Conservation (phyloP, 2,888 invertebrate species). For the Dolomedes plantarius region DNA sequence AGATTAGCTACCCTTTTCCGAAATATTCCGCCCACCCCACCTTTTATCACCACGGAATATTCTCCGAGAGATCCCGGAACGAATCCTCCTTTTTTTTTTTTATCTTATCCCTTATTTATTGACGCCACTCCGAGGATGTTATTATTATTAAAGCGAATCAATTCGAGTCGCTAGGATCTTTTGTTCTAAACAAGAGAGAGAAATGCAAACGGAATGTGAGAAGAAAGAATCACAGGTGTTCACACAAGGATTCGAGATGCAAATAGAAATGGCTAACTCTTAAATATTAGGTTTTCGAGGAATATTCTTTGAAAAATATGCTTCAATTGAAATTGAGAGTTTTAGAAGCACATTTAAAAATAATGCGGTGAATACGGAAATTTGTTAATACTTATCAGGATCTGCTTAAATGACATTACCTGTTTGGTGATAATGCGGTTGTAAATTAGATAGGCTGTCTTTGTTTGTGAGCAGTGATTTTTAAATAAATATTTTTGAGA, state of each 20-base stretch:
- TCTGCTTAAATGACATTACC: not conserved
- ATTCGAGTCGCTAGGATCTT: slow-evolving; percentile 17
- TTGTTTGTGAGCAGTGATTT: no score
- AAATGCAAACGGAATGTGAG: not conserved
- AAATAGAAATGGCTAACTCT: not conserved
- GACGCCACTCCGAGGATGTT: slow-evolving; percentile 11
- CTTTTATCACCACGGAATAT: slow-evolving; percentile 15
- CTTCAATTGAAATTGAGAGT: not conserved
- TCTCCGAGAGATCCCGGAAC: slow-evolving; percentile 3
- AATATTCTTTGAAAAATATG: not conserved
- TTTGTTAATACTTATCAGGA: not conserved
- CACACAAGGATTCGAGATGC: not conserved
- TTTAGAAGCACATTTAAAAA: no score
- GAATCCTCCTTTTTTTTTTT: slow-evolving; percentile 3
- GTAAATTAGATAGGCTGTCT: no score
- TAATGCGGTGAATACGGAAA: no score
- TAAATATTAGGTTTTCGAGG: not conserved
- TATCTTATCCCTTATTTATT: slow-evolving; percentile 6
- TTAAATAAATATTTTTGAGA: no score
- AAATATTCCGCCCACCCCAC: not conserved
- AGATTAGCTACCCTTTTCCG: slow-evolving; percentile 48
- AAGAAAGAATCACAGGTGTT: slow-evolving; percentile 8
- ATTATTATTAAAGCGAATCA: slow-evolving; percentile 37
- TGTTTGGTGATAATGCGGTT: no score
- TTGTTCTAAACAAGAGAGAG: slow-evolving; percentile 29